These are phyloP conservation scores for Spea hammondii DNA, from an alignment of 2,797 vertebrate genomes.

Conservation along the genomic window DNA sequence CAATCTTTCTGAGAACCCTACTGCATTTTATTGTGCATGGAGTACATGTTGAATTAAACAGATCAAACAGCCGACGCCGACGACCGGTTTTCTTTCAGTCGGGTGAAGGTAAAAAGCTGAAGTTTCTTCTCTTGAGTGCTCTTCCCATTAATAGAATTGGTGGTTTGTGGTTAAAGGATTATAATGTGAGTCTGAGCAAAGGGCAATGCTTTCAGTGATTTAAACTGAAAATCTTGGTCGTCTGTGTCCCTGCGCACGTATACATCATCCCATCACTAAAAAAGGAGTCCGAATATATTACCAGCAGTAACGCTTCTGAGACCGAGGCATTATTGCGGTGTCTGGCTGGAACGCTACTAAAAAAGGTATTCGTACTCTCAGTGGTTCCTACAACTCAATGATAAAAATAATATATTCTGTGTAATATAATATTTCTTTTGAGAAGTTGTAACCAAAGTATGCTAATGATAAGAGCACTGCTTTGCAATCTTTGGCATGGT, in stretches of 20 bases:
- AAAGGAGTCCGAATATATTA: neutral
- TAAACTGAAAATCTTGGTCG: conserved; percentile 17
- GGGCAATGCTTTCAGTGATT: conserved; percentile 26
- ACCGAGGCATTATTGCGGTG: neutral
- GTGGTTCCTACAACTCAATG: too few species aligned
- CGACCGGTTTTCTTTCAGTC: neutral
- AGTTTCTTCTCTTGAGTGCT: neutral
- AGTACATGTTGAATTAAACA: too few species aligned
- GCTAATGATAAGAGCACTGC: too few species aligned
- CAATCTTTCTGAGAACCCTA: too few species aligned
- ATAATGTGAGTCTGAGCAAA: conserved; percentile 36
- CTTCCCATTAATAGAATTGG: conserved; percentile 24
- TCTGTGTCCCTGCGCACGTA: conserved; percentile 8
- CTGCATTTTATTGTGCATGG: too few species aligned
- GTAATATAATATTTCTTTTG: too few species aligned
- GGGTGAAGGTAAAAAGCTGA: conserved; percentile 20
- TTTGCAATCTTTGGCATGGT: too few species aligned
- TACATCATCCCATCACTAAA: conserved; percentile 12
- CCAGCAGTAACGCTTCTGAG: neutral
- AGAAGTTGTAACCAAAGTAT: too few species aligned
- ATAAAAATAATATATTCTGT: too few species aligned
- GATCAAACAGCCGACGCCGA: too few species aligned
- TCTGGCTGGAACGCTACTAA: conserved; percentile 64
- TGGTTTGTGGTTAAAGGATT: conserved; percentile 41
- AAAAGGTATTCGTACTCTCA: conserved; percentile 51